Evolutionary conservation across 2,888 invertebrate genomes (phyloP).

Genomic region (Prosopocoilus inquinatus): DNA sequence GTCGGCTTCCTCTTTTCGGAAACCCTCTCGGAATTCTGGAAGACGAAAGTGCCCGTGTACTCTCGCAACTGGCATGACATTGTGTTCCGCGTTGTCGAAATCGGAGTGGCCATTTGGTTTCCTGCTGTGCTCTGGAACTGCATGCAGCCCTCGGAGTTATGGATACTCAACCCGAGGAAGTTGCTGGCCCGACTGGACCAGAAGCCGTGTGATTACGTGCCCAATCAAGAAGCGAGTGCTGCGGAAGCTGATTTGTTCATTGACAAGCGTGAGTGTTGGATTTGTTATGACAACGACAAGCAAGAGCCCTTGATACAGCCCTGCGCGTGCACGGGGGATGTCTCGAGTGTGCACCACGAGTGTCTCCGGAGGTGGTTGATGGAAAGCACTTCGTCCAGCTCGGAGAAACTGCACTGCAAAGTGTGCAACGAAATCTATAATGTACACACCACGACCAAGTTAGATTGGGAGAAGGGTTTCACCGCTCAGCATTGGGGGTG

Average conservation of each 20-base stretch:
- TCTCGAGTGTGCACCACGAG: slow-evolving; percentile 89
- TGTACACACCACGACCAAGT: slow-evolving; percentile 71
- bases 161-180: slow-evolving; percentile 90
- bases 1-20: slow-evolving; percentile 88
- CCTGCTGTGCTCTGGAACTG: slow-evolving; percentile 96
- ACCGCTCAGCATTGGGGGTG: slow-evolving; percentile 82
- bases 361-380: slow-evolving; percentile 87
- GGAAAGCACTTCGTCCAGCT: slow-evolving; percentile 57
- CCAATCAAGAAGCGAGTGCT: slow-evolving; percentile 16
- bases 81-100: slow-evolving; percentile 86
- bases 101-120: slow-evolving; percentile 93
- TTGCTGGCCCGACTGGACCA: slow-evolving; percentile 60
- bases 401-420: slow-evolving; percentile 50
- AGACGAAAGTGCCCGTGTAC: slow-evolving; percentile 81
- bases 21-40: slow-evolving; percentile 90
- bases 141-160: slow-evolving; percentile 88
- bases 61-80: slow-evolving; percentile 92
- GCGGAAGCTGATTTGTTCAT: slow-evolving; percentile 54
- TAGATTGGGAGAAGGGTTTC: slow-evolving; percentile 83
- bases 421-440: slow-evolving; percentile 83
- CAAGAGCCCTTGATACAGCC: slow-evolving; percentile 83
- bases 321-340: slow-evolving; percentile 88
- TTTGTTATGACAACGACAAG: slow-evolving; percentile 84
- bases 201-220: slow-evolving; percentile 10
- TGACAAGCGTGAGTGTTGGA: slow-evolving; percentile 81